phyloP scores from a whole-genome alignment of 92 coral and sea anemone species.

The Hydrozoanthus gracilis region DNA sequence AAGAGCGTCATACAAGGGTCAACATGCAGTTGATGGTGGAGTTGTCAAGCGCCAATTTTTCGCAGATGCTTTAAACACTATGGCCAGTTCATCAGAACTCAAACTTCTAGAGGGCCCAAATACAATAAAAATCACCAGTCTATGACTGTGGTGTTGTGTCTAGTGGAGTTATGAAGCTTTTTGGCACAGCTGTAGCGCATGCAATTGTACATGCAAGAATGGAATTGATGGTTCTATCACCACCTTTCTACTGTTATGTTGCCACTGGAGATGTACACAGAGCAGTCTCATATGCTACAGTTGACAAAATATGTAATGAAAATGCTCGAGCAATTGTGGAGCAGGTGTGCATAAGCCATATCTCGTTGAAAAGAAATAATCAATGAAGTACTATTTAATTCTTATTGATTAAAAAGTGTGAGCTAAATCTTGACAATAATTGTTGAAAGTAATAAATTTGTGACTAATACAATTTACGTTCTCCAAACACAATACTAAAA shows the following conservation, averaged over 20 bases:
- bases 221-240: constrained; percentile 37
- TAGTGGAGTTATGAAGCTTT: constrained; percentile 42
- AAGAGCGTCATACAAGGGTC: constrained; percentile 16
- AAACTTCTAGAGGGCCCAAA: constrained; percentile 31
- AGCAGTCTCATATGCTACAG: constrained; percentile 36
- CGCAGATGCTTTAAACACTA: constrained; percentile 17
- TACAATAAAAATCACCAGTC: neutral
- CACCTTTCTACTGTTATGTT: constrained; percentile 50
- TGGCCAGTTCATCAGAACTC: constrained; percentile 35
- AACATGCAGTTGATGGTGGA: constrained; percentile 55
- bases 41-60: constrained; percentile 37
- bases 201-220: constrained; percentile 29
- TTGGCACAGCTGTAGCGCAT: constrained; percentile 51
- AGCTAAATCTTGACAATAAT: too few species aligned
- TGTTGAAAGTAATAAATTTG: too few species aligned
- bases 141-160: constrained; percentile 37
- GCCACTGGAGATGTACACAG: constrained; percentile 58
- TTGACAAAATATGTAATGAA: constrained; percentile 50
- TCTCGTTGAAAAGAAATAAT: too few species aligned
- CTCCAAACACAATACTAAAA: too few species aligned
- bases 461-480: too few species aligned
- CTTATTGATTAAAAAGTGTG: too few species aligned
- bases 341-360: too few species aligned
- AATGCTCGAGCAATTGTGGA: too few species aligned
- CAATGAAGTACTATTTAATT: too few species aligned